Evolutionary conservation across 2,888 invertebrate genomes (phyloP).

Genomic region (Chaitophorus viminalis): DNA sequence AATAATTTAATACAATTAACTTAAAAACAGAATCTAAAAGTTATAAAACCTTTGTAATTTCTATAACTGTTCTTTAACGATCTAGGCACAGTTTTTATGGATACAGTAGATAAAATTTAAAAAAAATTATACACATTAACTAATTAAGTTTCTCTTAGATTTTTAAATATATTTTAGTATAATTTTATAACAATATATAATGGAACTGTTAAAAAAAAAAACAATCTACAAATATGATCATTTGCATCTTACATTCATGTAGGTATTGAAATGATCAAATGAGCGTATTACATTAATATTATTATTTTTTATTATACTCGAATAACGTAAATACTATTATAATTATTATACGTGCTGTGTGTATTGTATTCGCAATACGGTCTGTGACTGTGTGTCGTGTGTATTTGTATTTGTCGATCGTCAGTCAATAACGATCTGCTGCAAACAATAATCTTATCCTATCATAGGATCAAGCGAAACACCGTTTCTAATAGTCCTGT

Average conservation of each 20-base stretch:
- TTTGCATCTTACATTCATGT: neutral
- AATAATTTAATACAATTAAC: too few relatives aligned
- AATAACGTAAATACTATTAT: neutral
- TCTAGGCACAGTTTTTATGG: neutral
- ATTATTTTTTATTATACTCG: neutral
- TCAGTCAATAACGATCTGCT: neutral
- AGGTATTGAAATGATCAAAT: conserved; percentile 14
- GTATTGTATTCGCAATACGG: neutral
- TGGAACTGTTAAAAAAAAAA: neutral
- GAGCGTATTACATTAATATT: conserved; percentile 23
- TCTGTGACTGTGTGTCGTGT: too few relatives aligned
- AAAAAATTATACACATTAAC: neutral
- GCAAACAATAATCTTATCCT: neutral
- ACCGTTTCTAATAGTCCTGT: conserved; percentile 3
- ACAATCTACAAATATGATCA: neutral
- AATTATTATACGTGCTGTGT: neutral
- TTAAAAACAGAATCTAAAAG: too few relatives aligned
- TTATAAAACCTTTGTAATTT: too few relatives aligned
- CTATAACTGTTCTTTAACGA: too few relatives aligned
- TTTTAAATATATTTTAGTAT: conserved; percentile 18
- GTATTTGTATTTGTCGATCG: too few relatives aligned
- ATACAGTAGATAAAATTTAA: neutral
- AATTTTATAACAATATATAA: neutral
- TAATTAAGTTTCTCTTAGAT: neutral
- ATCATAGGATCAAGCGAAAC: neutral